These are phyloP conservation scores for Phenacoccus solenopsis DNA, from an alignment of 1,140 invertebrate species.

Conservation along the genomic window DNA sequence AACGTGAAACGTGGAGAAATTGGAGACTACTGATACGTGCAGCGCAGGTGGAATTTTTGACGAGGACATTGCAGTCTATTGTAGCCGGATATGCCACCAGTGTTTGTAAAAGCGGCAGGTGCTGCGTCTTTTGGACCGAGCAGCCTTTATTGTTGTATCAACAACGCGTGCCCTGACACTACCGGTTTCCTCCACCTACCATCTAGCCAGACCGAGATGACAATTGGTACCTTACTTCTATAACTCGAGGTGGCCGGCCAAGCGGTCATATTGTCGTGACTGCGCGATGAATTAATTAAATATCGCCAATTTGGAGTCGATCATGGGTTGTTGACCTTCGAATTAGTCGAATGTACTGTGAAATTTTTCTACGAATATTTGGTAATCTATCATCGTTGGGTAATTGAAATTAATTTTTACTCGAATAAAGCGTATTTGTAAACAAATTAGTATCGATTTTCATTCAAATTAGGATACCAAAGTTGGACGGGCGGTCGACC, in stretches of 20 bases:
- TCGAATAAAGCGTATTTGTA: neutral
- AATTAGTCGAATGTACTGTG: too few relatives aligned
- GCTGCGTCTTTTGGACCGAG: neutral
- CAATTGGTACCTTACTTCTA: neutral
- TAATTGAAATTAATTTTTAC: neutral
- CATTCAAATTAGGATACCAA: too few relatives aligned
- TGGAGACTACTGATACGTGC: neutral
- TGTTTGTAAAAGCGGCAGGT: neutral
- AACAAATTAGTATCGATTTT: neutral
- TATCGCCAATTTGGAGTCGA: neutral
- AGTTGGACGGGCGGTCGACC: too few relatives aligned
- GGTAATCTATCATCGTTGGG: neutral
- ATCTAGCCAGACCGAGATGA: too few relatives aligned
- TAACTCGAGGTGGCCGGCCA: too few relatives aligned
- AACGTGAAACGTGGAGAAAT: neutral
- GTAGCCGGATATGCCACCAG: neutral
- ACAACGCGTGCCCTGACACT: neutral
- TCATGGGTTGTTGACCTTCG: neutral
- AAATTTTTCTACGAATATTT: neutral
- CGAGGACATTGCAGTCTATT: constrained; percentile 1
- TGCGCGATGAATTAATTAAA: neutral
- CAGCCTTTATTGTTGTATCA: neutral
- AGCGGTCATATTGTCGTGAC: neutral
- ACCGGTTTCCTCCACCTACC: neutral
- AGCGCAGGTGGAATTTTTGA: neutral